Evolutionary conservation across 2,113 vertebrate species (phyloP), one percentile per base, ranked within the genome.

Genomic region (Ranitomeya variabilis): DNA sequence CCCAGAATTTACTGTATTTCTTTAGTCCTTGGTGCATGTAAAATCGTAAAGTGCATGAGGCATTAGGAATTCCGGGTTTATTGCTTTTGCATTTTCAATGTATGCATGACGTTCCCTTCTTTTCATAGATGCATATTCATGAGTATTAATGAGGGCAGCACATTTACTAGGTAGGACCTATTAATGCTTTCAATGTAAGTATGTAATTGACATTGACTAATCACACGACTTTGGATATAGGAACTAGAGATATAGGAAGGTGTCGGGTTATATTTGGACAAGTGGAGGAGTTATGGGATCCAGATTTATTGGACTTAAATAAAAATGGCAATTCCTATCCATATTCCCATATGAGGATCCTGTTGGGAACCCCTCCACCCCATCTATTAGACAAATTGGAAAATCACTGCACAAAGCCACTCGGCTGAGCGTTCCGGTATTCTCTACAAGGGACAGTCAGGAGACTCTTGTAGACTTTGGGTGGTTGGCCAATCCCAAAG

Each of bases 181-280:
- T 76, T 76, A 51, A 45, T 9, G 12, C 37, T 76, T 52, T 76
- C 18, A 21, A 11, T 8, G 37, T 6, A 76, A 76, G 73, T 76
- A 76, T 76, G 18, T 76, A 76, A 52, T 76, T 51, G 73, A 52
- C 73, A 21, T 1, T 76, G 73, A 76, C 73, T 76, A 52, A 76
- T 76, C 16, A 52, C 45, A 52, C 3, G 19, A 6, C 71, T 51
- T 51, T 74, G 37, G 19, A 8, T 66, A 66, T n/a, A n/a, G 14
- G 37, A 76, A 52, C 9, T 31, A 73, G 64, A 66, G 18, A 26
- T 37, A 19, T 12, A 51, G 18, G 73, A 51, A 52, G 51, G 11
- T 76, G 1, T 52, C 19, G 71, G 14, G 6, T 74, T 76, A 21
- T 21, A 76, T 9, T 74, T 74, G 31, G 31, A 51, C 2, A 9